These are phyloP conservation scores for Triplophysa tibetana DNA, from an alignment of 2,113 vertebrate genomes.

Conservation along the genomic window DNA sequence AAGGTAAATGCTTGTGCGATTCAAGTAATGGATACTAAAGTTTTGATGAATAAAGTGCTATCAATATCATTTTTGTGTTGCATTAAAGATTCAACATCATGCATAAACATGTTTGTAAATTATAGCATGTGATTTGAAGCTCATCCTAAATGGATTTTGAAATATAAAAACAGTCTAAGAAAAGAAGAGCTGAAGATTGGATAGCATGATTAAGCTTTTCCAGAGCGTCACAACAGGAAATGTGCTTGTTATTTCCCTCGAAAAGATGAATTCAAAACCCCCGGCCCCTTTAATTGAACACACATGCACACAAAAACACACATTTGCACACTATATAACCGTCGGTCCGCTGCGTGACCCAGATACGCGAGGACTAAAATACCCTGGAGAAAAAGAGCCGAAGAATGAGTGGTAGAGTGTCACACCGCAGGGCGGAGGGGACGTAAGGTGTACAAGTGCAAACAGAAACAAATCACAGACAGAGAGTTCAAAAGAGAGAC, in stretches of 20 bases:
- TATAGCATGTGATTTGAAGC: background rate
- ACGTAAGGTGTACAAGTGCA: background rate
- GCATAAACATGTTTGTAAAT: background rate
- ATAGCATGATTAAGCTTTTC: slow-evolving; percentile 29
- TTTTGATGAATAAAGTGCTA: too few relatives aligned
- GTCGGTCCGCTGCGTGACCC: background rate
- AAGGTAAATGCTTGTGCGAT: too few relatives aligned
- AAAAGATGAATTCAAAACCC: slow-evolving; percentile 18
- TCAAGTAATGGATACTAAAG: too few relatives aligned
- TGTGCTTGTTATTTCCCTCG: background rate
- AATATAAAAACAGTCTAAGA: slow-evolving; percentile 5
- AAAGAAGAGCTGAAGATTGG: background rate
- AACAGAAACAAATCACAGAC: background rate
- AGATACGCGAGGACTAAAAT: slow-evolving; percentile 26
- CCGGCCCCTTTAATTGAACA: slow-evolving; percentile 6
- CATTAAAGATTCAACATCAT: background rate
- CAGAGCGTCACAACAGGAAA: slow-evolving; percentile 8
- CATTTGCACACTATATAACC: background rate
- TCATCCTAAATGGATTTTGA: background rate
- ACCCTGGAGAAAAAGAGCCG: slow-evolving; percentile 15
- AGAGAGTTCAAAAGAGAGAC: background rate
- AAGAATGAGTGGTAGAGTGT: background rate
- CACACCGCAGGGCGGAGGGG: background rate
- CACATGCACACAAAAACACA: background rate
- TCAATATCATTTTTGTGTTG: too few relatives aligned